A percentile compares a stretch with the other conserved stretches of the same genome.
Evolutionary conservation across 2,888 invertebrate species (phyloP).

Genomic region (Sthenelais limicola): DNA sequence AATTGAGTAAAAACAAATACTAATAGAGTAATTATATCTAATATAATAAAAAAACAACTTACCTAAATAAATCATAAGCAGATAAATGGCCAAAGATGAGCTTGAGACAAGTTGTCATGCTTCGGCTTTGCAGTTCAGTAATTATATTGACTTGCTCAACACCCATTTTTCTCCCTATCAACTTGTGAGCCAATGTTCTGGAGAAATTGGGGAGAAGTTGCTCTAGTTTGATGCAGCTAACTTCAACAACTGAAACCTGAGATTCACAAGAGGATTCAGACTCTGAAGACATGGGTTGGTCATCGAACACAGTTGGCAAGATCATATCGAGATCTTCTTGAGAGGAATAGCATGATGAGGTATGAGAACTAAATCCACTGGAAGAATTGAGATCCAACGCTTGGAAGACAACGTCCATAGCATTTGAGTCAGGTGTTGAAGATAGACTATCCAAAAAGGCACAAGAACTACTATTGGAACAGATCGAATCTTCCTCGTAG

Average conservation of each 20-base stretch:
- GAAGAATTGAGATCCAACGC: slow-evolving; percentile 22
- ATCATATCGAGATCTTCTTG: neutral
- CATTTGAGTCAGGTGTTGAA: slow-evolving; percentile 1
- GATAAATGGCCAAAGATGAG: slow-evolving; percentile 11
- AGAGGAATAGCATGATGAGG: slow-evolving; percentile 12
- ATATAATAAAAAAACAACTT: neutral
- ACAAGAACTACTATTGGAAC: slow-evolving; percentile 2
- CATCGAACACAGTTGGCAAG: neutral
- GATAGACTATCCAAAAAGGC: neutral
- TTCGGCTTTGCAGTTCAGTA: slow-evolving; percentile 4
- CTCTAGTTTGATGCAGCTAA: slow-evolving; percentile 13
- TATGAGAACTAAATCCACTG: slow-evolving; percentile 20
- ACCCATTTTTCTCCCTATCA: slow-evolving; percentile 40
- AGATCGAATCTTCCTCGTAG: slow-evolving; percentile 5
- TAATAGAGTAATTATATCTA: neutral
- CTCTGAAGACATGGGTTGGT: slow-evolving; percentile 10
- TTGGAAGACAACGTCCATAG: slow-evolving; percentile 30
- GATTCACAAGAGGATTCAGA: slow-evolving; percentile 25
- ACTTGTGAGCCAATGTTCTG: slow-evolving; percentile 4
- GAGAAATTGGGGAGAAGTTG: slow-evolving; percentile 11
- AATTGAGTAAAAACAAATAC: no score
- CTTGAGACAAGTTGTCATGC: neutral
- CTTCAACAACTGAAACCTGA: slow-evolving; percentile 14
- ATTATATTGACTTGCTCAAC: slow-evolving; percentile 20
- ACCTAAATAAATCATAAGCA: slow-evolving; percentile 13